Evolutionary conservation across 2,113 vertebrate species (phyloP).

Genomic region (Anarrhichthys ocellatus): DNA sequence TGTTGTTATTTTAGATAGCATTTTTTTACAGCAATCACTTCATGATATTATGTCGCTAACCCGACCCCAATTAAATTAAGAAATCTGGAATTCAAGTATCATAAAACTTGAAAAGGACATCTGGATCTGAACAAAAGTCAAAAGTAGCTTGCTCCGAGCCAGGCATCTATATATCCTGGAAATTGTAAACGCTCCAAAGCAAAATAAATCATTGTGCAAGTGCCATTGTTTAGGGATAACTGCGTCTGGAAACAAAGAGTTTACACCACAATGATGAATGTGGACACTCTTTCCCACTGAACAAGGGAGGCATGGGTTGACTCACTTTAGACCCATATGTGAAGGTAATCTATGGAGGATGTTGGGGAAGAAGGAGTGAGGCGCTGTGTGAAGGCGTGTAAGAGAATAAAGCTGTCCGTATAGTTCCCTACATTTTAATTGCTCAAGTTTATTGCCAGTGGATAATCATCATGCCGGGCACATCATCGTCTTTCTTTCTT

Average conservation of each 20-base stretch:
- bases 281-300: constrained; percentile 70
- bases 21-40: neutral
- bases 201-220: constrained; percentile 61
- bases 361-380: constrained; percentile 38
- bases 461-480: constrained; percentile 54
- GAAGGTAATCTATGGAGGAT: constrained; percentile 77
- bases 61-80: neutral
- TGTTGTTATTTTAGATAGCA: neutral
- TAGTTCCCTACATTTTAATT: constrained; percentile 50
- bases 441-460: constrained; percentile 36
- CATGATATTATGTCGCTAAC: neutral
- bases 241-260: constrained; percentile 71
- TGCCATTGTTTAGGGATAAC: constrained; percentile 78
- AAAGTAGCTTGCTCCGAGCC: constrained; percentile 18
- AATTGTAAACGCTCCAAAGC: constrained; percentile 58
- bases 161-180: constrained; percentile 49
- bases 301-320: constrained; percentile 61
- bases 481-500: constrained; percentile 38
- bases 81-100: neutral
- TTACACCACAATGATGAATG: constrained; percentile 79
- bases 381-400: constrained; percentile 20
- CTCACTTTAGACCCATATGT: constrained; percentile 77
- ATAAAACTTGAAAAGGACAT: neutral
- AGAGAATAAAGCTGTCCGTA: constrained; percentile 34
- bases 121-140: constrained; percentile 12